Percentiles rank a stretch among this genome's conserved stretches.
phyloP scores from a whole-genome alignment of 2,113 vertebrate genomes.

The Hepsetus odoe region DNA sequence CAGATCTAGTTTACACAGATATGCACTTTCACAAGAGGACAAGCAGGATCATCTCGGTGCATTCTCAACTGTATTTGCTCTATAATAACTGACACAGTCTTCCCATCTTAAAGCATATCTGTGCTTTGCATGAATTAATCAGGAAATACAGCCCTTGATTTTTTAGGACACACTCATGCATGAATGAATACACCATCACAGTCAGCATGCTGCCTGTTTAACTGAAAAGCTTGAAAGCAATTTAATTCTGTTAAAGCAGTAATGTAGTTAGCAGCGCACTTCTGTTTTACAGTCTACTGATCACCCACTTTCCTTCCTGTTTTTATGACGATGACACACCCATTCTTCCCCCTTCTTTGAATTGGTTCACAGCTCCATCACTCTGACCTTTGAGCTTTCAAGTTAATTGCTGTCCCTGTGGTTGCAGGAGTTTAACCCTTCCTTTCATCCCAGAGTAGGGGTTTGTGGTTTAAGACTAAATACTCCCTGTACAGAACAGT shows the following conservation, averaged over 20 bases:
- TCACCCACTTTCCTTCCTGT: background rate
- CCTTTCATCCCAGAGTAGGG: background rate
- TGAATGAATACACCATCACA: background rate
- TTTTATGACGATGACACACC: conserved; percentile 33
- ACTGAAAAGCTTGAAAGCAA: background rate
- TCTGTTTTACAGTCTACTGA: conserved; percentile 17
- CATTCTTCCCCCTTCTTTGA: conserved; percentile 20
- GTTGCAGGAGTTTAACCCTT: background rate
- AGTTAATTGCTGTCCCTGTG: conserved; percentile 27
- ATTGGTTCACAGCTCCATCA: conserved; percentile 22
- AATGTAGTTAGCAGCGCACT: background rate
- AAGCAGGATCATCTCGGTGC: background rate
- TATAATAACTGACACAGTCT: background rate
- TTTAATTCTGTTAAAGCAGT: background rate
- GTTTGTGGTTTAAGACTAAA: background rate
- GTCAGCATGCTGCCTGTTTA: background rate
- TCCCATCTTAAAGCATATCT: background rate
- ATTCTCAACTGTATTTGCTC: conserved; percentile 7
- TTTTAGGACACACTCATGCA: background rate
- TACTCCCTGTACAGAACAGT: background rate
- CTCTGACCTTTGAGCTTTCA: conserved; percentile 35
- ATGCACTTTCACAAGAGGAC: background rate
- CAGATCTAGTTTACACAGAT: background rate
- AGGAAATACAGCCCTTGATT: conserved; percentile 47
- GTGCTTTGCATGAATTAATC: conserved; percentile 6